Conservation (phyloP, 2,797 vertebrate species). For the Rachycentron canadum region DNA sequence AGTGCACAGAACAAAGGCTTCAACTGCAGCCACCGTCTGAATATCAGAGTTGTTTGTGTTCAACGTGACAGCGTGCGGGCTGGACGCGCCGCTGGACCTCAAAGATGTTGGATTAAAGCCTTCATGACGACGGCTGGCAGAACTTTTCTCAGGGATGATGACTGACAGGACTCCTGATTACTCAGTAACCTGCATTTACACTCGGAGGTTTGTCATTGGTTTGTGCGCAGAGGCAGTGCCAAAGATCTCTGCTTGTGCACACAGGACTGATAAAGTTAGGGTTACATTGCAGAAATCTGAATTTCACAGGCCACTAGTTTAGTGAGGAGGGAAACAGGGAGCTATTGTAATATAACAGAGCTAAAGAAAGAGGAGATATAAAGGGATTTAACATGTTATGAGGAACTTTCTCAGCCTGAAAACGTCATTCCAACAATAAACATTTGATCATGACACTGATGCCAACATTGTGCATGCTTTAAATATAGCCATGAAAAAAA, state of each 20-base stretch:
- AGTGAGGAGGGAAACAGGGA: neutral
- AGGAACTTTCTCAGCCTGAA: neutral
- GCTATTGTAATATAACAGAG: neutral
- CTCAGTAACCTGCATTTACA: slow-evolving; percentile 61
- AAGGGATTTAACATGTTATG: neutral
- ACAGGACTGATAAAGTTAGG: slow-evolving; percentile 12
- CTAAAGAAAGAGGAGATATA: neutral
- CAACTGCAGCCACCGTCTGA: neutral
- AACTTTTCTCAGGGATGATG: slow-evolving; percentile 23
- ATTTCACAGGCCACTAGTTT: neutral
- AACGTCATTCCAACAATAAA: neutral
- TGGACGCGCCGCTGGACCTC: neutral
- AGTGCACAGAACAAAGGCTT: neutral
- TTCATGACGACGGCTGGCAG: neutral
- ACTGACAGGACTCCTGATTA: slow-evolving; percentile 57
- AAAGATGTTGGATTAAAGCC: neutral
- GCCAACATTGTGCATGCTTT: neutral
- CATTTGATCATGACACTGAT: neutral
- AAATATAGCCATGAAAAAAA: no score
- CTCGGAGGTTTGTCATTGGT: slow-evolving; percentile 8
- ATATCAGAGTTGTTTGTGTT: neutral
- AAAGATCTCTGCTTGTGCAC: slow-evolving; percentile 8
- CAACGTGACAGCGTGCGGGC: neutral
- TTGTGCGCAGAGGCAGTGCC: slow-evolving; percentile 8
- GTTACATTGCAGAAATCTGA: neutral